Conservation (phyloP, 1,140 invertebrate genomes). For the Hylyphantes graminicola region DNA sequence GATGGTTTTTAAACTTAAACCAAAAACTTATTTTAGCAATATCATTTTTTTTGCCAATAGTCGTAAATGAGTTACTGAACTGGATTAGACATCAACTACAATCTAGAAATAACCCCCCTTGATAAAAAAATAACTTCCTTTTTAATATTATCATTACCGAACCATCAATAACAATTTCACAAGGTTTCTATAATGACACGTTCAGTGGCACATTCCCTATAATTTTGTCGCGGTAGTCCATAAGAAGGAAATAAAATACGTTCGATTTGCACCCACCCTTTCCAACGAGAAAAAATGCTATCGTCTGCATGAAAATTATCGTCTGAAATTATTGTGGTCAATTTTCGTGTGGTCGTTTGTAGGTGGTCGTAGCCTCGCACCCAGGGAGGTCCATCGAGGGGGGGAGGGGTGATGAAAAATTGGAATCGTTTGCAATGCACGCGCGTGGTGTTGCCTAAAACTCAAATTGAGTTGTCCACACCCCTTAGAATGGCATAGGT, state of each 20-base stretch:
- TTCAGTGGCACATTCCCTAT: background rate
- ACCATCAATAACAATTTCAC: conserved; percentile 41
- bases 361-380: background rate
- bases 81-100: too few relatives aligned
- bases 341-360: background rate
- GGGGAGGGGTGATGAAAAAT: background rate
- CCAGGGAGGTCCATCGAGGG: background rate
- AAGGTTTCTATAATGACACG: conserved; percentile 18
- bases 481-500: too few relatives aligned
- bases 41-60: too few relatives aligned
- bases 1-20: too few relatives aligned
- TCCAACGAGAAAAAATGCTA: conserved; percentile 13
- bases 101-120: too few relatives aligned
- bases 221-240: conserved; percentile 24
- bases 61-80: too few relatives aligned
- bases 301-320: background rate
- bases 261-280: background rate
- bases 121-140: too few relatives aligned
- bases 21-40: too few relatives aligned
- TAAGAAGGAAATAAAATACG: conserved; percentile 15
- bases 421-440: background rate
- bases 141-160: background rate
- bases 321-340: background rate
- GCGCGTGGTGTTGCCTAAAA: too few relatives aligned
- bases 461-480: too few relatives aligned